Conservation (phyloP, 2,113 vertebrate species). For the Calidris pygmaea region DNA sequence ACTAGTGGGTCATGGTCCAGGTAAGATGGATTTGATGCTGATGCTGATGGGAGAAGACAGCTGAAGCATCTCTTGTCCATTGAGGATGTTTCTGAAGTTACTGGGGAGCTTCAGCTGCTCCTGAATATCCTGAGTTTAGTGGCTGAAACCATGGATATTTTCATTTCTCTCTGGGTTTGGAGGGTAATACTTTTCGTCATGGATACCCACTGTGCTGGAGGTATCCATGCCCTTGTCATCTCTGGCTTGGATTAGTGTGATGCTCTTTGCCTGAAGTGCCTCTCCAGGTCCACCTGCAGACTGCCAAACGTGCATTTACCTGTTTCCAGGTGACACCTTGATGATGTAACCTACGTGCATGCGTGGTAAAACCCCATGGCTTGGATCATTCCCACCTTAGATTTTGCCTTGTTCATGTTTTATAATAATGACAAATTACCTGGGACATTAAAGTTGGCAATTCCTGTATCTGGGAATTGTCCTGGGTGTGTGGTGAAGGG, state of each 20-base stretch:
- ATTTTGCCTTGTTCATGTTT: neutral
- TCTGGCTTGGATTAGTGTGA: neutral
- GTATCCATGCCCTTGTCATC: neutral
- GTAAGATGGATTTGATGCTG: constrained; percentile 10
- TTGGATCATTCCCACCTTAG: neutral
- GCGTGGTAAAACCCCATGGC: neutral
- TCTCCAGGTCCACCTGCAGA: neutral
- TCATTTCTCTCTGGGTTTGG: neutral
- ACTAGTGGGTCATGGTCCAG: constrained; percentile 27
- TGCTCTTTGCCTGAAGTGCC: neutral
- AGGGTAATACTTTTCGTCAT: neutral
- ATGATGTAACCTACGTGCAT: neutral
- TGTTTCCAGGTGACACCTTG: neutral
- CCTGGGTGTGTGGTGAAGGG: neutral
- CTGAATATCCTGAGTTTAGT: neutral
- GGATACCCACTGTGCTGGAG: neutral
- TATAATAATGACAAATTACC: neutral
- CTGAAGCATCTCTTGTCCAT: neutral
- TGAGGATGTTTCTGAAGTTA: neutral
- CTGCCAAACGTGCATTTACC: neutral
- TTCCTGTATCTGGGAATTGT: neutral
- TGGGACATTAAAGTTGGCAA: neutral
- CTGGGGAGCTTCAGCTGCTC: neutral
- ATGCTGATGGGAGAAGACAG: neutral
- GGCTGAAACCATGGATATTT: neutral